Evolutionary conservation across 2,797 vertebrate species (phyloP), one percentile per base, ranked within the genome.

Genomic region (Chanos chanos): DNA sequence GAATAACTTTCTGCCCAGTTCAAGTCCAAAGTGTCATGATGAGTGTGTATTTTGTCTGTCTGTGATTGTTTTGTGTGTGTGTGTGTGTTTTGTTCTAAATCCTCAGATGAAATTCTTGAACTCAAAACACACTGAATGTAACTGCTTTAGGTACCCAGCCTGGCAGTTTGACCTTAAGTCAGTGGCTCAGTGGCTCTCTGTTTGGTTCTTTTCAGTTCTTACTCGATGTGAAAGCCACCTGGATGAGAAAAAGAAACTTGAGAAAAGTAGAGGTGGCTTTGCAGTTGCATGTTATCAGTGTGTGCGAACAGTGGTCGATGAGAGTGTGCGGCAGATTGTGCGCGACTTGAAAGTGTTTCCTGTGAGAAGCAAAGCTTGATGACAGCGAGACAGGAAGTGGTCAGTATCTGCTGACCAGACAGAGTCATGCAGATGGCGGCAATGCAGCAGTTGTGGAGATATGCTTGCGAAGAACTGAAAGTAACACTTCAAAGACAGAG

Each of bases 321-420:
- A 51, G 58, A 4, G 13, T 33, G 25, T 40, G 5, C 52, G 51
- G 34, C 65, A 39, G 47, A 53, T 43, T 13, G 21, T 10, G 49
- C 64, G 73, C 70, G 45, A 48, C 25, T 36, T 60, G 9, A 9
- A 41, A 31, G 55, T 56, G 39, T 44, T 66, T 74, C 65, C 65
- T 69, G 62, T 67, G 65, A 64, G 55, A 71, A 61, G 62, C 60
- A 71, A 66, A 18, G 33, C 21, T 52, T 36, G 28, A 54, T 62
- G 61, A 52, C 57, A 62, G 52, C 57, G 52, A 39, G 74, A 72
- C 78, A 88, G 88, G 89, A 91, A 90, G 89, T 89, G 88, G 88
- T 85, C 87, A 87, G 77, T 71, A 33, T 74, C 78, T 76, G 64
- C 61, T 77, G 68, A 77, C 75, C 72, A 65, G 63, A 73, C 50